phyloP scores from a whole-genome alignment of 1,140 invertebrate genomes.

The Drosophila dunni region DNA sequence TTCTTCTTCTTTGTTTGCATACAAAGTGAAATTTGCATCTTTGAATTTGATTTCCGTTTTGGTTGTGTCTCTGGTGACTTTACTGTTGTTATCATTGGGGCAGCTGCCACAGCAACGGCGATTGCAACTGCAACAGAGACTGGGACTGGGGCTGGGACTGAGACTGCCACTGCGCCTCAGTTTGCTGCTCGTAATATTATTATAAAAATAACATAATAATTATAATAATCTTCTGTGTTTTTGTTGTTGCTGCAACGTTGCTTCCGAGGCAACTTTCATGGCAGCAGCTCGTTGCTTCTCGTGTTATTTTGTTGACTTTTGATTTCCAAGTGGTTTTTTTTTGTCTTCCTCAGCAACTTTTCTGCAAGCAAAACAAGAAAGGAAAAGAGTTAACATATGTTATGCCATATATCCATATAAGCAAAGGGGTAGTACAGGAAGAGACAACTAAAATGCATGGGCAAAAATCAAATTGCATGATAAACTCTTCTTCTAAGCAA shows the following conservation, averaged over 20 bases:
- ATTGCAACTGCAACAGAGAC: neutral
- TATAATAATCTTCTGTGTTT: slow-evolving; percentile 21
- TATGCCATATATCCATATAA: slow-evolving; percentile 4
- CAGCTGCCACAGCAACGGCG: slow-evolving; percentile 37
- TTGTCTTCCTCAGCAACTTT: slow-evolving; percentile 42
- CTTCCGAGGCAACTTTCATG: slow-evolving; percentile 71
- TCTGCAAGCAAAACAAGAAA: slow-evolving; percentile 30
- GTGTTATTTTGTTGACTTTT: slow-evolving; percentile 60
- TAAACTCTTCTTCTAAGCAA: slow-evolving; percentile 45
- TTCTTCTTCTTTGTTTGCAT: slow-evolving; percentile 57
- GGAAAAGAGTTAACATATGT: slow-evolving; percentile 27
- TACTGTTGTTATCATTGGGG: slow-evolving; percentile 55
- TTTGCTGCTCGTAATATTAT: slow-evolving; percentile 27
- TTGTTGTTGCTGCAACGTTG: slow-evolving; percentile 51
- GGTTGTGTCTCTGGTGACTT: slow-evolving; percentile 50
- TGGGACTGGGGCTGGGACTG: neutral
- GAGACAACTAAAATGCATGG: slow-evolving; percentile 42
- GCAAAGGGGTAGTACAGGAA: neutral
- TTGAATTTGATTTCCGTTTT: slow-evolving; percentile 74
- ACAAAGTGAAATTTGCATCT: slow-evolving; percentile 81
- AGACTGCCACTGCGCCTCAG: slow-evolving; percentile 5
- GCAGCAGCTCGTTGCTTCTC: slow-evolving; percentile 47
- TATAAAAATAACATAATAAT: slow-evolving; percentile 19
- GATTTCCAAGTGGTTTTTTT: slow-evolving; percentile 60
- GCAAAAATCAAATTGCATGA: slow-evolving; percentile 63